Percentiles rank a stretch among this genome's conserved stretches.
Evolutionary conservation across 2,888 invertebrate genomes (phyloP).

Genomic region (Escarpia spicata): DNA sequence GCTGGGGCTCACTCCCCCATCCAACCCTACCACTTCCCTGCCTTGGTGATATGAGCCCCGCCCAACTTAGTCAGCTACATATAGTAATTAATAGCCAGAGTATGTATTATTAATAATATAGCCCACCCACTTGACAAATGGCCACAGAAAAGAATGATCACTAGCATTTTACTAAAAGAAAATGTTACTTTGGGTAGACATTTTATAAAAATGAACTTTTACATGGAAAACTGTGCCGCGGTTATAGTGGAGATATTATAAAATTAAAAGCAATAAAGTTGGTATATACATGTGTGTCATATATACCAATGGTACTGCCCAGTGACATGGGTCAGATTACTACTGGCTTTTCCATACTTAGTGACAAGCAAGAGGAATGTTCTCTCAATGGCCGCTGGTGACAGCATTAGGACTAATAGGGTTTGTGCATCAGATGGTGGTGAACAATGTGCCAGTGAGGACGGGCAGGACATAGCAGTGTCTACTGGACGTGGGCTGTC

Average conservation of each 20-base stretch:
- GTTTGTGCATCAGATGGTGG: background rate
- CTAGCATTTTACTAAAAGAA: background rate
- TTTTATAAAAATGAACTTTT: background rate
- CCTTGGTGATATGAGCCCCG: background rate
- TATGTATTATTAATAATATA: background rate
- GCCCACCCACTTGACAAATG: background rate
- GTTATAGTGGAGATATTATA: background rate
- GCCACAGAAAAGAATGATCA: background rate
- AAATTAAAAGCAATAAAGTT: background rate
- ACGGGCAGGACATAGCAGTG: background rate
- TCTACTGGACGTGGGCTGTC: background rate
- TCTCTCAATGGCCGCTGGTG: background rate
- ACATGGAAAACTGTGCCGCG: background rate
- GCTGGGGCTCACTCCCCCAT: background rate
- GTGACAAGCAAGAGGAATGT: conserved; percentile 3
- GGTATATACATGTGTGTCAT: background rate
- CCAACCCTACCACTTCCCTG: background rate
- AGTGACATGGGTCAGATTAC: background rate
- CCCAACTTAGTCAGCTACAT: background rate
- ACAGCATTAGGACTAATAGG: background rate
- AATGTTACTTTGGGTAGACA: background rate
- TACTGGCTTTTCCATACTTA: background rate
- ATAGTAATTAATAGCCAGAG: background rate
- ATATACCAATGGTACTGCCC: background rate
- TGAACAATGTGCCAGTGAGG: background rate